Conservation (phyloP, 2,113 vertebrate species). For the Microcebus jonahi region DNA sequence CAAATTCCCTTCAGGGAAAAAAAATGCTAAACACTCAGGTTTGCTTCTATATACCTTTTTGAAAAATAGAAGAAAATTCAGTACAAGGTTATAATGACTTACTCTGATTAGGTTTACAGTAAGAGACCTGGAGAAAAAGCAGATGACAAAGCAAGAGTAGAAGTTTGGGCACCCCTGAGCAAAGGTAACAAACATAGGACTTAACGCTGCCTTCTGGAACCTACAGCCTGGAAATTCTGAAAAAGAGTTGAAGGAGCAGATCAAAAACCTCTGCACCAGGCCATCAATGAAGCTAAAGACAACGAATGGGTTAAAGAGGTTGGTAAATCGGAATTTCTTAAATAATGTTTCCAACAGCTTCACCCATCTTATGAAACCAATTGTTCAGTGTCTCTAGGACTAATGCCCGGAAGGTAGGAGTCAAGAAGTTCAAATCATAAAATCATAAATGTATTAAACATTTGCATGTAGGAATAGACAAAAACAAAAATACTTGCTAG, state of each 20-base stretch:
- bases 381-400: neutral
- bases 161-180: neutral
- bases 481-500: constrained; percentile 21
- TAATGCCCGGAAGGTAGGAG: neutral
- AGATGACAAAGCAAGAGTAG: neutral
- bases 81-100: neutral
- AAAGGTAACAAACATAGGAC: neutral
- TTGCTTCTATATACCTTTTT: neutral
- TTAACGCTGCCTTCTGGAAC: neutral
- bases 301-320: neutral
- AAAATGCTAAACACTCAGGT: neutral
- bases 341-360: neutral
- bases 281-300: neutral
- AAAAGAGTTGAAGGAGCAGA: neutral
- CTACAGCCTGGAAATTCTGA: neutral
- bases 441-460: neutral
- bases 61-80: neutral
- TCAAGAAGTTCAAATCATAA: constrained; percentile 19
- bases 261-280: neutral
- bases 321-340: neutral
- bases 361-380: neutral
- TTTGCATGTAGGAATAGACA: neutral
- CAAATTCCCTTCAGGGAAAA: neutral
- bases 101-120: neutral
- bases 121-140: neutral